Base-by-base conservation (phyloP, 2,113 vertebrate species). In the Noturus placidus region DNA sequence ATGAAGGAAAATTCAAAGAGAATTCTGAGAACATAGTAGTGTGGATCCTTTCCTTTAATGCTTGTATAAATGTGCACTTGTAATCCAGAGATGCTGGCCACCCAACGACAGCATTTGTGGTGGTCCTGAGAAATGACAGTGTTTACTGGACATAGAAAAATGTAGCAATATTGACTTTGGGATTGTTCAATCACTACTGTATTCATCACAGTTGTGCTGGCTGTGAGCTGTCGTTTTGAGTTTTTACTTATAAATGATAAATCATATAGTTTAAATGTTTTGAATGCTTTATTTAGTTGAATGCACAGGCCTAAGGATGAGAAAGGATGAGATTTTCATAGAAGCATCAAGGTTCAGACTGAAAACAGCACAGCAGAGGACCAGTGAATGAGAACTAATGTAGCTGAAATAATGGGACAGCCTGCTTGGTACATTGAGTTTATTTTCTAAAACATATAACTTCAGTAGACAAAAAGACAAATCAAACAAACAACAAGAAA, bases 21-120 rank as follows among this genome's bases (percentile, higher is more conserved):
- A 84, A 63, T 33, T 82, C 46, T 79, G 42, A 83, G 65, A 79
- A 89, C 54, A 81, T 42, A 79, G 79, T 85, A 86, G 79, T 65
- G 72, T 65, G 65, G 38, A 33, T 77, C 54, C 33, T 77, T 83
- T 87, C 46, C 81, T 46, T 46, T 42, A 74, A 42, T 22, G 2
- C 35, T 42, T 74, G 70, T 74, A 72, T 42, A 74, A 74, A 42
- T 74, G 70, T 74, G 20, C 35, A 69, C 42, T 82, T 82, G 72
- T 65, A 78, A 88, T 79, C 67, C 54, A 63, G 6, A 38, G 20
- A 6, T 25, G 33, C 30, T 19, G 72, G 22, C 42, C 65, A 50
- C 57, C 74, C 30, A 17, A 20, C 63, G 33, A 46, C 3, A 67
- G 59, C 46, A 54, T 79, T n/a, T n/a, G 27, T 52, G 65, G 76